Percentiles rank a stretch among this genome's conserved stretches.
Evolutionary conservation across 2,888 invertebrate genomes (phyloP).

Genomic region (Melanostoma mellinum): DNA sequence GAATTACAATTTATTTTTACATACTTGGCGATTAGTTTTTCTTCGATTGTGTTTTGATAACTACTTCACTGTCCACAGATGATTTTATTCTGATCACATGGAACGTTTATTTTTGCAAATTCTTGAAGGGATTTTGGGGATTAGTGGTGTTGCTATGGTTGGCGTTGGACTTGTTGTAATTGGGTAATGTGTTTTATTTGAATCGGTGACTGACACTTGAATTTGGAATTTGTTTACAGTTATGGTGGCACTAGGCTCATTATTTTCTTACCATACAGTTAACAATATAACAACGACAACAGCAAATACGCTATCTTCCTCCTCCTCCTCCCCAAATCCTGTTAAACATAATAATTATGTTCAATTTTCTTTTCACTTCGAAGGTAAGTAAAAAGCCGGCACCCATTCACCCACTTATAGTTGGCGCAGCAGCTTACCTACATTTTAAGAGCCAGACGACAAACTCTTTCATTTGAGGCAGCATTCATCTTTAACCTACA

Average conservation of each 20-base stretch:
- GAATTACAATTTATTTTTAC: conserved; percentile 24
- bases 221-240: conserved; percentile 15
- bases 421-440: too few relatives aligned
- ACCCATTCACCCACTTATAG: too few relatives aligned
- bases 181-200: conserved; percentile 26
- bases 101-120: conserved; percentile 40
- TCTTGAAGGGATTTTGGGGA: conserved; percentile 57
- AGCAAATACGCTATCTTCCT: too few relatives aligned
- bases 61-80: background rate
- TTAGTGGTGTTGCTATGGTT: conserved; percentile 37
- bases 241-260: background rate
- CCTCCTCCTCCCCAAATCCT: too few relatives aligned
- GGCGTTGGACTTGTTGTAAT: conserved; percentile 27
- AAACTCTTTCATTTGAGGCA: too few relatives aligned
- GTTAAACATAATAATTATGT: too few relatives aligned
- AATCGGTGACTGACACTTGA: background rate
- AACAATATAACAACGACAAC: background rate
- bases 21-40: background rate
- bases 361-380: too few relatives aligned
- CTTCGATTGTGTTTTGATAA: too few relatives aligned
- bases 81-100: conserved; percentile 46
- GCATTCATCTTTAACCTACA: too few relatives aligned
- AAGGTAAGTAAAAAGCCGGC: too few relatives aligned
- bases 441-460: too few relatives aligned
- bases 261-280: background rate